Conservation (phyloP, 1,140 invertebrate genomes). For the Danaus melanippus region DNA sequence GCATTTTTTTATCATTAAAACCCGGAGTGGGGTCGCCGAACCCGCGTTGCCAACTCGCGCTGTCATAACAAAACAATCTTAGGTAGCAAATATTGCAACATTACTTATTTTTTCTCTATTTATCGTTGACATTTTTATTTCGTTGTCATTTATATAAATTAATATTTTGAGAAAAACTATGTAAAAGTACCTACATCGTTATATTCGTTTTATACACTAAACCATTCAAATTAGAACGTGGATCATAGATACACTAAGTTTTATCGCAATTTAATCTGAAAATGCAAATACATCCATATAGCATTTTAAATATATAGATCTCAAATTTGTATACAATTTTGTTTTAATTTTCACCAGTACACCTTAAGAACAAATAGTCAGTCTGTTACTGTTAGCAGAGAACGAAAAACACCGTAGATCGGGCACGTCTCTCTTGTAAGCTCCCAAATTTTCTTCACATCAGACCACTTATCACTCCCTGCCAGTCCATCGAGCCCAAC, state of each 20-base stretch:
- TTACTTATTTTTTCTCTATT: constrained; percentile 19
- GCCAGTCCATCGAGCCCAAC: constrained; percentile 41
- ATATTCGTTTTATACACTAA: background rate
- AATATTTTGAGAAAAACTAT: background rate
- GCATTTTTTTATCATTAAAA: constrained; percentile 73
- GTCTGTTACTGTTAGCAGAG: too few relatives aligned
- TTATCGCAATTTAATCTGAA: too few relatives aligned
- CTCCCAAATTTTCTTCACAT: constrained; percentile 60
- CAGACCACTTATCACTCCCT: constrained; percentile 54
- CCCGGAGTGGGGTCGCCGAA: constrained; percentile 64
- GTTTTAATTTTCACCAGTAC: too few relatives aligned
- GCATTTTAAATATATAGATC: too few relatives aligned
- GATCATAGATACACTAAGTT: constrained; percentile 5
- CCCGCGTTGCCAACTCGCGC: constrained; percentile 55
- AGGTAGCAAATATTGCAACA: constrained; percentile 41
- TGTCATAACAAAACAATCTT: constrained; percentile 69
- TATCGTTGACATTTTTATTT: background rate
- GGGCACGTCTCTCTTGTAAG: constrained; percentile 43
- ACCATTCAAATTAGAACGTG: background rate
- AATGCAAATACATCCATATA: too few relatives aligned
- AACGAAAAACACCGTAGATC: constrained; percentile 6
- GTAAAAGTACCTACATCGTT: background rate
- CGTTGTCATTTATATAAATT: background rate
- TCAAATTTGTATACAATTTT: too few relatives aligned
- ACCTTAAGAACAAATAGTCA: too few relatives aligned